Conservation (phyloP, 2,888 invertebrate genomes). For the Metellina segmentata region DNA sequence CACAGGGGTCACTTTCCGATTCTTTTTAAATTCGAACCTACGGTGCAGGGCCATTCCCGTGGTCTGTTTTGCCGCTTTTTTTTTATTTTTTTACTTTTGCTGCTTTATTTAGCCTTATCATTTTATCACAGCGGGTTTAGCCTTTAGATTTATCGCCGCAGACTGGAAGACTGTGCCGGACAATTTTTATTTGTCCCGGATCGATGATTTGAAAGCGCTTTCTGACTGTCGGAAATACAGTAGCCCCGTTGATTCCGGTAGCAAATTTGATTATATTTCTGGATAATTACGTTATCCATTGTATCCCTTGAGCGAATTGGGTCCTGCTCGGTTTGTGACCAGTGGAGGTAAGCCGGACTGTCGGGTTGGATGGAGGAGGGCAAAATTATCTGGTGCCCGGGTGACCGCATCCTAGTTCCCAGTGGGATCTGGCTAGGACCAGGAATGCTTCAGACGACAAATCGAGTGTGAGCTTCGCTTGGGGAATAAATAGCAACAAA, state of each 20-base stretch:
- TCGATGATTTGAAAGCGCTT: slow-evolving; percentile 64
- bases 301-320: slow-evolving; percentile 60
- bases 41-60: slow-evolving; percentile 16
- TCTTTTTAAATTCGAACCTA: slow-evolving; percentile 27
- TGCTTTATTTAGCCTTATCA: slow-evolving; percentile 33
- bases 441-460: slow-evolving; percentile 86
- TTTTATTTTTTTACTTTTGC: slow-evolving; percentile 13
- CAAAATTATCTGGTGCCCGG: slow-evolving; percentile 53
- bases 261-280: slow-evolving; percentile 66
- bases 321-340: slow-evolving; percentile 18
- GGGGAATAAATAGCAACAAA: slow-evolving; percentile 53
- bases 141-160: slow-evolving; percentile 43
- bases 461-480: slow-evolving; percentile 82
- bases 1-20: slow-evolving; percentile 32
- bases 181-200: slow-evolving; percentile 51
- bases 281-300: slow-evolving; percentile 61
- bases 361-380: neutral
- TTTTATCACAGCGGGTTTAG: slow-evolving; percentile 43
- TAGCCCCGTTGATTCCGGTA: slow-evolving; percentile 34
- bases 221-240: slow-evolving; percentile 49
- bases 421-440: slow-evolving; percentile 38
- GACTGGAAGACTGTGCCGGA: slow-evolving; percentile 39
- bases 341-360: slow-evolving; percentile 32
- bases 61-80: neutral
- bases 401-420: slow-evolving; percentile 47